Base-by-base conservation (phyloP, 53 echinoderm and acorn worm species). In the Pentamera pediparva region DNA sequence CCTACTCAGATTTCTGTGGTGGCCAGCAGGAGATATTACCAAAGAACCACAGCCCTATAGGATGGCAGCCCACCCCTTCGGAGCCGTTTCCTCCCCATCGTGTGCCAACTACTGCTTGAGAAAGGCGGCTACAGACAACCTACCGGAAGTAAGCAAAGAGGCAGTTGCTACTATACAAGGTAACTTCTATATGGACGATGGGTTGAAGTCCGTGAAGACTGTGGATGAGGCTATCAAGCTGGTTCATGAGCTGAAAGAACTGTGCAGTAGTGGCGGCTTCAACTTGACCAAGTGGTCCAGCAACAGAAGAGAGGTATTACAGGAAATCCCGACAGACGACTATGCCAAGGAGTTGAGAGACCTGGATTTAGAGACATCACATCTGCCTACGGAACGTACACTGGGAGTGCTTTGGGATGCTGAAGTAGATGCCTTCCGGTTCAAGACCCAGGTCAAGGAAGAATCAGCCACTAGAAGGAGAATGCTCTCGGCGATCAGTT, bases 111-210 rank as follows among this genome's bases (percentile, higher is more conserved):
- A 59, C 39, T 70, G 76, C 55, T 53, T 86, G 20, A 57, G 70
- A 40, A 61, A 50, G 33, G 75, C 86, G 22, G 86, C 59, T 20
- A 52, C 59, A 37, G 81, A 76, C 28, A 56, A 38, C 35, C 18
- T 50, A 38, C 10, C 30, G 0, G 35, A 32, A 25, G 72, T 28
- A 13, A 30, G 47, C 24, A 18, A n/a, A 25, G 37, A 86, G 41
- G 60, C 45, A 8, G 69, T 21, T 8, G 47, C 39, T 11, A 61
- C 81, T 0, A 39, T 81, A 3, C 19, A 20, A 29, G 19, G 70
- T 11, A 81, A 81, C 50, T 81, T 86, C 64, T 86, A 86, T 36
- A 75, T 86, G 27, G 87, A 87, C 78, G 86, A 86, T 50, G 56
- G 70, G 15, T 35, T 86, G 39, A 69, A 59, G 37, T 81, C 81